Base-by-base conservation (phyloP, 1,140 invertebrate species). In the Epicauta chinensis region DNA sequence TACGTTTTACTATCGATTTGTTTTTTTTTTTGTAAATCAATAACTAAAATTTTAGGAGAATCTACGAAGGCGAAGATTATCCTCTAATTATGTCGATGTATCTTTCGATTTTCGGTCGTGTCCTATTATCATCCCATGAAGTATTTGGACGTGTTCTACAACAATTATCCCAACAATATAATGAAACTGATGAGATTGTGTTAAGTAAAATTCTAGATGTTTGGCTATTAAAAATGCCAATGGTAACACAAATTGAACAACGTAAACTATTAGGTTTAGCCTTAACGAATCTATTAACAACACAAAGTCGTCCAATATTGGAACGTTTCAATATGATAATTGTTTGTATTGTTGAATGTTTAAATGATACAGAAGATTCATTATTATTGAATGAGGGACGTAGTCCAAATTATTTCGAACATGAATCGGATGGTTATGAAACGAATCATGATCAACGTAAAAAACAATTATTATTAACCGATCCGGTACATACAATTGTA, bases 261-360 rank as follows among this genome's bases (percentile, higher is more conserved):
- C 80, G 84, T 56, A 97, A 97, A 71, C 72, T 93, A 10, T 79
- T 86, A 54, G 84, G 80, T 70, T 71, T 97, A 37, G 91, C 89
- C 17, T 73, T 96, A 38, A 80, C 86, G n/a, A 86, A 86, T 42
- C 70, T 97, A 40, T 71, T 91, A 31, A 82, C 80, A 7, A 78
- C 77, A 4, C 79, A 81, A 57, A 84, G 80, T 67, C 71, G 77
- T 51, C 72, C 82, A 16, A 78, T 93, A 38, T 71, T 87, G 31
- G 80, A 87, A 62, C 77, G 83, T 49, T 87, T 93, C 70, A 79
- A 81, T 42, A 76, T 76, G 13, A 88, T 93, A 39, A 77, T 94
- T 57, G 74, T 84, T 36, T 81, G 84, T 61, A 81, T 94, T 59
- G 80, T 87, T 17, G 88, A 93, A 73, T 82, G 88, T 5, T 71